phyloP scores from a whole-genome alignment of 2,888 invertebrate species.

The Norana najaformis region DNA sequence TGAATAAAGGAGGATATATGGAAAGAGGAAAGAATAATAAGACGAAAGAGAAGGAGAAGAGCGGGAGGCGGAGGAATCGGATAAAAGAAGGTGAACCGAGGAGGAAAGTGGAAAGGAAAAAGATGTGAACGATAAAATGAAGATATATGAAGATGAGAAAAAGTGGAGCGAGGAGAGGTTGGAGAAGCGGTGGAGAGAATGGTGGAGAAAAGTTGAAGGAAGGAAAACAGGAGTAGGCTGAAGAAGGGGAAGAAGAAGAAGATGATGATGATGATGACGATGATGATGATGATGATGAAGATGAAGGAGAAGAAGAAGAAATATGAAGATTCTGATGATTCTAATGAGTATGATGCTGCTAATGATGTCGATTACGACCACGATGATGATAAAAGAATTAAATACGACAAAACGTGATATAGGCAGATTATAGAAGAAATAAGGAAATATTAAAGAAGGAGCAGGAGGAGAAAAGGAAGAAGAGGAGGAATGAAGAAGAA shows the following conservation, averaged over 20 bases:
- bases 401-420: no score
- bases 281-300: background rate
- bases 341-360: no score
- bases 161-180: background rate
- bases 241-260: background rate
- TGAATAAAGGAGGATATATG: background rate
- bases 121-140: background rate
- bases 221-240: background rate
- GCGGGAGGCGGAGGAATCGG: background rate
- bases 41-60: no score
- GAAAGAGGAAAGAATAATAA: background rate
- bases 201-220: background rate
- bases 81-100: background rate
- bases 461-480: background rate
- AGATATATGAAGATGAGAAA: background rate
- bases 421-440: no score
- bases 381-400: no score
- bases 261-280: background rate
- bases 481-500: no score
- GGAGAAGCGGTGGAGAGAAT: background rate
- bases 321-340: no score
- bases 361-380: no score
- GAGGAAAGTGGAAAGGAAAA: background rate
- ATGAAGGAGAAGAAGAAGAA: background rate
- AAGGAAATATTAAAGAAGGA: no score